Base-by-base conservation (phyloP, 2,797 vertebrate species). In the Gallinago nigripennis region DNA sequence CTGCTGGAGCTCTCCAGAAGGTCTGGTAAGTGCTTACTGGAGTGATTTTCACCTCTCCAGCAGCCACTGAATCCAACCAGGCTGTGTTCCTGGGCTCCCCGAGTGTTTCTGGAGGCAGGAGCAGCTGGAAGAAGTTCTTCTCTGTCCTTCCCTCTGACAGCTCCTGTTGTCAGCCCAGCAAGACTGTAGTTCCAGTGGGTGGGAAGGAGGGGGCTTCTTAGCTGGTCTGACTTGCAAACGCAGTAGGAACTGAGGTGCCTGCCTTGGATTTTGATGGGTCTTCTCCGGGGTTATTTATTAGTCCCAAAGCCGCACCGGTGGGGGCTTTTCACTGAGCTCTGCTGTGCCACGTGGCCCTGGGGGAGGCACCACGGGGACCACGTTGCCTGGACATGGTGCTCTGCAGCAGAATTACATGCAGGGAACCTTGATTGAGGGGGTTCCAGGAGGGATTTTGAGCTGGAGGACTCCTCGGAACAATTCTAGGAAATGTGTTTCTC, bases 351-450 rank as follows among this genome's bases (percentile, higher is more conserved):
- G 12, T 19, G 60, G 51, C 79, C 63, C 39, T 1, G 0, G 6
- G 1, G 57, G 11, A 28, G 57, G 11, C 25, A 12, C 4, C 25
- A 0, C 0, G 0, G 37, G 60, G 58, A 4, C 82, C 0, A 0
- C 3, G 28, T 11, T 31, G 16, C 24, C 2, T 2, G 57, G 85
- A 14, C 13, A 0, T 2, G 11, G 9, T 50, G 19, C 3, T 30
- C 82, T 37, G 0, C 28, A 33, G 82, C 85, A 58, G 51, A 5
- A 33, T 1, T 2, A 2, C 72, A 6, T 4, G 33, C 82, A 3
- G 83, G 0, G 39, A 10, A 4, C 14, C 45, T 25, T 39, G 8
- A 6, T 3, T 2, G 72, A n/a, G 69, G 46, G 6, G 14, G 60
- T 58, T 87, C 89, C 82, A 64, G 69, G 75, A 80, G 91, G 87